phyloP scores from a whole-genome alignment of 2,113 vertebrate genomes.

The Cololabis saira region DNA sequence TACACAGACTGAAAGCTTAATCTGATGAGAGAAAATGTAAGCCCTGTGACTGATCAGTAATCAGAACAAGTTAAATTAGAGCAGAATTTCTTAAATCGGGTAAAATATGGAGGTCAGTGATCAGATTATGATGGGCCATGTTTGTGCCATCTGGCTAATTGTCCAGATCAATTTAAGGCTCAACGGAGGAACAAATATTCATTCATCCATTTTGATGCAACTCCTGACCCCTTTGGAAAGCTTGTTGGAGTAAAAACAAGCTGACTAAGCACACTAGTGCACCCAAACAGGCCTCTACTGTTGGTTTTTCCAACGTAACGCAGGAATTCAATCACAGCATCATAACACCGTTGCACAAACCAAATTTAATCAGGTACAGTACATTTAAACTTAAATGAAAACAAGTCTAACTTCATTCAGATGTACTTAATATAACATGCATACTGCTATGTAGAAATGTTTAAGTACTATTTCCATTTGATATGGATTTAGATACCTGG shows the following conservation, averaged over 20 bases:
- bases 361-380: too few relatives aligned
- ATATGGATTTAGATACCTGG: too few relatives aligned
- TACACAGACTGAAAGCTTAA: slow-evolving; percentile 24
- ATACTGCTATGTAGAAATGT: too few relatives aligned
- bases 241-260: not conserved
- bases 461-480: too few relatives aligned
- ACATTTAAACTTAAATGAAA: too few relatives aligned
- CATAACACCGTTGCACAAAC: too few relatives aligned
- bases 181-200: slow-evolving; percentile 7
- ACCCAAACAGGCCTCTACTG: not conserved
- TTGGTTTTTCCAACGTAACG: not conserved
- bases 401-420: too few relatives aligned
- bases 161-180: slow-evolving; percentile 4
- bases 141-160: slow-evolving; percentile 21
- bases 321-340: not conserved
- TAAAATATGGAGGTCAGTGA: slow-evolving; percentile 28
- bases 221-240: not conserved
- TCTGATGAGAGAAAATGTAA: slow-evolving; percentile 44
- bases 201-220: slow-evolving; percentile 1
- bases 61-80: slow-evolving; percentile 24
- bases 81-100: slow-evolving; percentile 23
- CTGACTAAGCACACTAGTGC: not conserved
- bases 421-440: too few relatives aligned
- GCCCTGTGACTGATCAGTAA: slow-evolving; percentile 45
- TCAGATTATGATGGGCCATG: slow-evolving; percentile 33